Conservation (phyloP, 1,140 invertebrate species). For the Drosophila pseudoobscura region DNA sequence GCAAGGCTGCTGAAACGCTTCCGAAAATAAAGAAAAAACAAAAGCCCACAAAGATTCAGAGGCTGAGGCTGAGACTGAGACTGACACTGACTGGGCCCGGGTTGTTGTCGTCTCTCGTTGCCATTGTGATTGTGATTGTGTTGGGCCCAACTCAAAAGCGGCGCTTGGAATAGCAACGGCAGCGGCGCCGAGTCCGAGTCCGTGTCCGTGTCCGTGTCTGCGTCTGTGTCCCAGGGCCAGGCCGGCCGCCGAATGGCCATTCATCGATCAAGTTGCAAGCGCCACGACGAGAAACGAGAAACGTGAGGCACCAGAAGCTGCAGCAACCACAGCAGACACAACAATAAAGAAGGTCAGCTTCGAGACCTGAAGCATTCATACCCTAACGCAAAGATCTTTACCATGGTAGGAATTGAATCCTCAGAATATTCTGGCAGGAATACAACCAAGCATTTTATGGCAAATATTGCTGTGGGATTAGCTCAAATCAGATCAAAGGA, state of each 20-base stretch:
- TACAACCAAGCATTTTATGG: no score
- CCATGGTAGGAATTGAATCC: no score
- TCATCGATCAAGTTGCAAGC: slow-evolving; percentile 81
- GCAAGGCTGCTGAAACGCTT: slow-evolving; percentile 6
- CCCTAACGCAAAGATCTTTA: no score
- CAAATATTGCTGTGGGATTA: background rate
- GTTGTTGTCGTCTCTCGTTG: slow-evolving; percentile 15
- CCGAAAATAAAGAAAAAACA: slow-evolving; percentile 35
- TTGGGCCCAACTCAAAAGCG: slow-evolving; percentile 74
- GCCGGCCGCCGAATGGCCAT: slow-evolving; percentile 58
- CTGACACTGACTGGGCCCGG: slow-evolving; percentile 28
- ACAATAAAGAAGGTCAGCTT: slow-evolving; percentile 3
- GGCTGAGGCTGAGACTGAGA: slow-evolving; percentile 16
- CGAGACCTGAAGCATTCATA: no score
- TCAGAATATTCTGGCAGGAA: no score
- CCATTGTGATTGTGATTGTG: slow-evolving; percentile 62
- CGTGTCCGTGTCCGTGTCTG: background rate
- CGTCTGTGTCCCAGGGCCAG: background rate
- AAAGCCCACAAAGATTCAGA: slow-evolving; percentile 3
- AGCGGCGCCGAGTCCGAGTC: slow-evolving; percentile 59
- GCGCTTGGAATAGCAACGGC: slow-evolving; percentile 78
- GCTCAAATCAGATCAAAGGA: slow-evolving; percentile 9
- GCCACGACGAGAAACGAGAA: slow-evolving; percentile 71
- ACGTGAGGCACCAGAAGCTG: slow-evolving; percentile 66
- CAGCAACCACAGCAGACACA: slow-evolving; percentile 23